Base-by-base conservation (phyloP, 2,797 vertebrate genomes). In the Darevskia nairensis region DNA sequence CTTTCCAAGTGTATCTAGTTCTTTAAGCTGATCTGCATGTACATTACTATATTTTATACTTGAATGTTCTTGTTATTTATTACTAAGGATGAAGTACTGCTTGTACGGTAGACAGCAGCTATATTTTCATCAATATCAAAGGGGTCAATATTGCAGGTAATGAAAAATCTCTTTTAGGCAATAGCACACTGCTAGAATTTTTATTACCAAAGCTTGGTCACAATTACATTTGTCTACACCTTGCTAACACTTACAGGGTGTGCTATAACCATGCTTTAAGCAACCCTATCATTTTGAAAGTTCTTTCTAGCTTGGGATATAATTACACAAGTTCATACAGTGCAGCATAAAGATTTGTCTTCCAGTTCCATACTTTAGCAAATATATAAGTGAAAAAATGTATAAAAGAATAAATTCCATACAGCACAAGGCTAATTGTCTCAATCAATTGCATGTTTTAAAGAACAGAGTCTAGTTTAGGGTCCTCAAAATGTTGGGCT, bases 11-110 rank as follows among this genome's bases (percentile, higher is more conserved):
- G 21, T 44, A 68, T 13, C n/a, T 19, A 21, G 10, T 77, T n/a
- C 19, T 77, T 76, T 46, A 66, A 39, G 59, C 29, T 66, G 9
- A n/a, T 86, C 19, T 66, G 29, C 19, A 4, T 2, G 1, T 80
- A 8, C 0, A 90, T 87, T 75, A 50, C 23, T 50, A 76, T 77
- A 7, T 88, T 84, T 84, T 79, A 88, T 72, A 71, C 41, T 32
- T 61, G 19, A 61, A 41, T 35, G 46, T 27, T 71, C 46, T 84
- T 77, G 29, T 13, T 55, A 83, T 44, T n/a, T 78, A 69, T n/a
- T 71, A 59, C 32, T 84, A 61, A 59, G 23, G 11, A 69, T 79
- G 27, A 77, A 69, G 3, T 86, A 50, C 3, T 32, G 41, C 17
- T 44, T 66, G 71, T 29, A 23, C 59, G 64, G 25, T 50, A 77